A percentile compares a stretch with the other conserved stretches of the same genome.
phyloP scores from a whole-genome alignment of 2,113 vertebrate genomes.

The Ciconia boyciana region DNA sequence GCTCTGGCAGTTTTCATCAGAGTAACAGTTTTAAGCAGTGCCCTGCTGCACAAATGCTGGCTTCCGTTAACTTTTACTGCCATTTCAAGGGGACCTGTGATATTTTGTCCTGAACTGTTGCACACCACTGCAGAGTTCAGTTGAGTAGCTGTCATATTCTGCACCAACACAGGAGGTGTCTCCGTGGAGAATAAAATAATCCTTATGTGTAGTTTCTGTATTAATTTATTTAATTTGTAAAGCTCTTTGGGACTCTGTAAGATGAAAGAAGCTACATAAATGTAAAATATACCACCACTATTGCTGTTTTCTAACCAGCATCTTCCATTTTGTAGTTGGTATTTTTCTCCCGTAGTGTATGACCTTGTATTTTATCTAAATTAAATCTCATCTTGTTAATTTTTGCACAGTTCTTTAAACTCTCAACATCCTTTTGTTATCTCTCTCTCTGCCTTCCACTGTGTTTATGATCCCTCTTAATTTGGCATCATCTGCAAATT shows the following conservation, averaged over 20 bases:
- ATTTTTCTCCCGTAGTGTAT: constrained; percentile 54
- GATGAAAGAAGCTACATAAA: constrained; percentile 50
- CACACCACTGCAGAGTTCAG: constrained; percentile 41
- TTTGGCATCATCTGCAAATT: constrained; percentile 63
- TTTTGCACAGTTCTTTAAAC: constrained; percentile 70
- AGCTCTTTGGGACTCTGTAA: constrained; percentile 14
- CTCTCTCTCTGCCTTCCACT: constrained; percentile 41
- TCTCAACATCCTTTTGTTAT: constrained; percentile 67
- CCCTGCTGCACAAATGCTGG: constrained; percentile 21
- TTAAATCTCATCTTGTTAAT: constrained; percentile 74
- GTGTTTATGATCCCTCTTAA: constrained; percentile 66
- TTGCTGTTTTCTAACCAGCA: constrained; percentile 48
- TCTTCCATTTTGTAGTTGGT: constrained; percentile 47
- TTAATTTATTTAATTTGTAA: constrained; percentile 63
- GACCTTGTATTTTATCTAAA: constrained; percentile 74
- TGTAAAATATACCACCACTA: constrained; percentile 58
- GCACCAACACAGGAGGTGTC: constrained; percentile 30
- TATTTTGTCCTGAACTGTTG: constrained; percentile 51
- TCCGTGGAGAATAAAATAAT: neutral
- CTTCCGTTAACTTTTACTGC: constrained; percentile 58
- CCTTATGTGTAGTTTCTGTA: constrained; percentile 8
- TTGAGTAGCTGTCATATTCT: constrained; percentile 33
- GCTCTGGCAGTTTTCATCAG: constrained; percentile 1
- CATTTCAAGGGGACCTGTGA: constrained; percentile 59
- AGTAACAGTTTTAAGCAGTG: constrained; percentile 33